A percentile compares a stretch with the other conserved stretches of the same genome.
Evolutionary conservation across 2,797 vertebrate genomes (phyloP).

Genomic region (Delichon dasypus): DNA sequence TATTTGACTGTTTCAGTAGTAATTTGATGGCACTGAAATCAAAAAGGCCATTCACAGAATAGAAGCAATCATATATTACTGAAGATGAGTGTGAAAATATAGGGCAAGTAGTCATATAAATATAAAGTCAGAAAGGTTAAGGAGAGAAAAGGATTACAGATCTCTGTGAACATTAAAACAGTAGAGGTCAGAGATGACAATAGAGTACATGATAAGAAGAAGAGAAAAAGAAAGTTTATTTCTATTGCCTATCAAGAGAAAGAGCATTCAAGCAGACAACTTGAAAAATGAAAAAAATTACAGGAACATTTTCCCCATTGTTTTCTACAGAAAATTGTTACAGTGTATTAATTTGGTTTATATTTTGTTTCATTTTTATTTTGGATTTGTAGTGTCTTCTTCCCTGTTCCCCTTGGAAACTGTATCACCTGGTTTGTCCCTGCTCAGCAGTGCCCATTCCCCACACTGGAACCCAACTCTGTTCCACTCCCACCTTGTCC

Average conservation of each 20-base stretch:
- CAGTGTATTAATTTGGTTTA: no score
- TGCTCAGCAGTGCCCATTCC: no score
- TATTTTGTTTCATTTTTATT: no score
- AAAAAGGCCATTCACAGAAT: background rate
- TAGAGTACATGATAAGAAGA: background rate
- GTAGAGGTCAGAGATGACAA: background rate
- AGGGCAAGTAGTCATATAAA: background rate
- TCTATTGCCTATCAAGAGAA: background rate
- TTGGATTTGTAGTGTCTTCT: no score
- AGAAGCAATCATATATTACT: background rate
- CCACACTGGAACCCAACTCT: no score
- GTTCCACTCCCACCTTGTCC: no score
- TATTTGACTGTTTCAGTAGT: background rate
- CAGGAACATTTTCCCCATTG: rapidly evolving
- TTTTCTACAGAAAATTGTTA: background rate
- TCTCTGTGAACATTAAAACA: background rate
- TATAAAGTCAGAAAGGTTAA: background rate
- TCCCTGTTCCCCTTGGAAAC: no score
- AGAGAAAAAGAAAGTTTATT: background rate
- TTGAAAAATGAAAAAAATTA: background rate
- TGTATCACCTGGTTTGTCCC: no score
- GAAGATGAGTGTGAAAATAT: background rate
- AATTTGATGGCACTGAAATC: background rate
- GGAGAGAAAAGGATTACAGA: background rate
- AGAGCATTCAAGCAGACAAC: background rate